Evolutionary conservation across 2,113 vertebrate species (phyloP), one percentile per base, ranked within the genome.

Genomic region (Argyrosomus japonicus): DNA sequence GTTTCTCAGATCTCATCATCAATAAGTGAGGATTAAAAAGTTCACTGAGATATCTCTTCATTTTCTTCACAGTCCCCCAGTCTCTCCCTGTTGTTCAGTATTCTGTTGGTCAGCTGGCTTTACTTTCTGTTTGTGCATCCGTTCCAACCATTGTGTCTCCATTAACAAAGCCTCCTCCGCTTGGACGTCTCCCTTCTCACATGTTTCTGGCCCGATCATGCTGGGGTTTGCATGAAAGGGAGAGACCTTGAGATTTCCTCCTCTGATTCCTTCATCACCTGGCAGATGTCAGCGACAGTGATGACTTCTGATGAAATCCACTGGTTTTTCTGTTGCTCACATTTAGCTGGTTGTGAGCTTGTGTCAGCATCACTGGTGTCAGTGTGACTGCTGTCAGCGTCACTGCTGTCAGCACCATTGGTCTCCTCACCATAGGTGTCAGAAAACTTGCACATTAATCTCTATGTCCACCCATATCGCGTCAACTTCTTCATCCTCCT

Each of bases 51-150:
- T 47, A 48, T 11, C 23, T 77, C 32, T 36, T 82, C 0, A 79
- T 17, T 67, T 65, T 79, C 14, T 6, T 45, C n/a, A 75, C 0
- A 1, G 15, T 43, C 19, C 45, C 5, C 8, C 2, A 32, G 29
- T 0, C 12, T 48, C 18, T 82, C 0, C 18, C 13, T 61, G 36
- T 36, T 75, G 45, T 45, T 63, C 25, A 17, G 23, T 43, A 6
- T 19, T 69, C 14, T 54, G 13, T 53, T 62, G 23, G 25, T 58
- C n/a, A 70, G 1, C 15, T 58, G 8, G n/a, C 9, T 56, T 43
- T 43, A 18, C 47, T 64, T 80, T 73, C 36, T 78, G 76, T 58
- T 60, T 43, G n/a, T 85, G 68, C 64, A 81, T 3, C 82, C 79
- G 77, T n/a, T 88, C 77, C 9, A 18, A 8, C 77, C 77, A 86